phyloP scores from a whole-genome alignment of 2,797 vertebrate species.

The Aplochiton taeniatus region DNA sequence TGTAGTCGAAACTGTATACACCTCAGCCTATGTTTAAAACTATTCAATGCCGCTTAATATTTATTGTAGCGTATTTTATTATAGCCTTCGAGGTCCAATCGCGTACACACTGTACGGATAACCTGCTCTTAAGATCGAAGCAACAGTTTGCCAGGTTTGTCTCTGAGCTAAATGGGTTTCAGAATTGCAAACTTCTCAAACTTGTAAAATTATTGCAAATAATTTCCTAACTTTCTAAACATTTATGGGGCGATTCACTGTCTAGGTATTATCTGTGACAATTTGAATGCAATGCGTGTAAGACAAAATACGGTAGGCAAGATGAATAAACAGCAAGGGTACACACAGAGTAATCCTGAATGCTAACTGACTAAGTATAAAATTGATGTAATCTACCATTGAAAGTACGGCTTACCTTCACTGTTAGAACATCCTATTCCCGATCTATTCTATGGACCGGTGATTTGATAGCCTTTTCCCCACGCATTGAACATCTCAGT shows the following conservation, averaged over 20 bases:
- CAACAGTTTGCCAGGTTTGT: slow-evolving; percentile 12
- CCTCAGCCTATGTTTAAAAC: no score
- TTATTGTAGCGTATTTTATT: background rate
- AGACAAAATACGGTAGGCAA: background rate
- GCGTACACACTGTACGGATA: background rate
- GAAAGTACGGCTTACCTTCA: slow-evolving; percentile 53
- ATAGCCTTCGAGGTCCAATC: slow-evolving; percentile 35
- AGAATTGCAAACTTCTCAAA: slow-evolving; percentile 51
- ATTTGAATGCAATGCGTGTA: no score
- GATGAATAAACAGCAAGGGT: slow-evolving; percentile 26
- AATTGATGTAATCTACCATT: slow-evolving; percentile 2
- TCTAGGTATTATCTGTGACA: no score
- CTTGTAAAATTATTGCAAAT: slow-evolving; percentile 15
- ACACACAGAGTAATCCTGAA: slow-evolving; percentile 31
- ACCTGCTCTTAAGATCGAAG: slow-evolving; percentile 47
- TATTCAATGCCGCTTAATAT: no score
- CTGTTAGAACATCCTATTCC: slow-evolving; percentile 16
- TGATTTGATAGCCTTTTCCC: slow-evolving; percentile 10
- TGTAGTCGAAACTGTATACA: no score
- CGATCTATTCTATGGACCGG: background rate
- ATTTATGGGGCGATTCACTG: no score
- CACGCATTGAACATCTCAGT: slow-evolving; percentile 36
- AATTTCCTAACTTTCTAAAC: background rate
- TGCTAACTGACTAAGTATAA: slow-evolving; percentile 35
- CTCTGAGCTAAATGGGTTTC: slow-evolving; percentile 10